phyloP scores from a whole-genome alignment of 2,113 vertebrate species.

The Ascaphus truei region DNA sequence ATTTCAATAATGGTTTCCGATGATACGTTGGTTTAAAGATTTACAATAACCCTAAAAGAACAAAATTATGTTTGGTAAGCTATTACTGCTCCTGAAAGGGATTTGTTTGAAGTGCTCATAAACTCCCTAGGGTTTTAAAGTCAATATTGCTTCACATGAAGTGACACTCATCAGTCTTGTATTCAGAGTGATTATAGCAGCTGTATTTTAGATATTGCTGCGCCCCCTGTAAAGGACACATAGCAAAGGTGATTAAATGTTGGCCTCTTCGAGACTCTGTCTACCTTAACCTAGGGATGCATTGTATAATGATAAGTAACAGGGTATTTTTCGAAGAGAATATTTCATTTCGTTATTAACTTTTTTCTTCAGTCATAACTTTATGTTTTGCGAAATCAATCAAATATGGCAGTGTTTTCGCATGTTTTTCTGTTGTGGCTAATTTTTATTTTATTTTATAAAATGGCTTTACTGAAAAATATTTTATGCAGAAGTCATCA shows the following conservation, averaged over 20 bases:
- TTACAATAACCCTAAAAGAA: too few species aligned
- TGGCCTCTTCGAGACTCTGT: background rate
- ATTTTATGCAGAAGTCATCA: background rate
- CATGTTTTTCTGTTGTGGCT: background rate
- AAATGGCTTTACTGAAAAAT: background rate
- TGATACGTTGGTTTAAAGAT: too few species aligned
- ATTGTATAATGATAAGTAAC: background rate
- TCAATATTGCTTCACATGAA: background rate
- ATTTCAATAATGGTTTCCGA: too few species aligned
- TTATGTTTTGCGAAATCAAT: too few species aligned
- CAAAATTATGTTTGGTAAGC: too few species aligned
- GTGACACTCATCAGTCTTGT: background rate
- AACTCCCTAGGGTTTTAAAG: background rate
- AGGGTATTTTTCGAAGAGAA: background rate
- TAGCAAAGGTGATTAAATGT: background rate
- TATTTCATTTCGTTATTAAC: background rate
- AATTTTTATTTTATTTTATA: constrained; percentile 1
- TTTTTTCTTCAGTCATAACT: background rate
- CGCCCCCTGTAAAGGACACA: background rate
- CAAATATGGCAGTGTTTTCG: background rate
- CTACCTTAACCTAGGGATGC: background rate
- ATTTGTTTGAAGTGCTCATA: too few species aligned
- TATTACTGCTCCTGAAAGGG: too few species aligned
- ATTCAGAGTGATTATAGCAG: background rate
- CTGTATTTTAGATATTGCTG: background rate